Base-by-base conservation (phyloP, 2,113 vertebrate species). In the Entosphenus tridentatus region DNA sequence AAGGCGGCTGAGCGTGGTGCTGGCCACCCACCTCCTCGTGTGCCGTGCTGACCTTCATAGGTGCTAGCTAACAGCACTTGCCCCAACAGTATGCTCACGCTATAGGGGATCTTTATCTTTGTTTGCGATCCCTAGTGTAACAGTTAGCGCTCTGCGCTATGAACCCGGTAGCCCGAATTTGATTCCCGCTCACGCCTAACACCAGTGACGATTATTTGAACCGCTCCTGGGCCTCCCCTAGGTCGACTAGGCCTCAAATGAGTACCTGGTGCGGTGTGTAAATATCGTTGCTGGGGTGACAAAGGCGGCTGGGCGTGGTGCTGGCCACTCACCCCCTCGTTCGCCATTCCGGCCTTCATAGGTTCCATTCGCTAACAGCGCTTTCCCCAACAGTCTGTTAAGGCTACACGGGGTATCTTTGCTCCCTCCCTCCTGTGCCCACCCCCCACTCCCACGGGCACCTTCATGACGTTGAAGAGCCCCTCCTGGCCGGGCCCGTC, bases 401-500 rank as follows among this genome's bases (percentile, higher is more conserved):
- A 12, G 10, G 67, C 56, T 67, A 17, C 62, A 70, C 3, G 39
- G 11, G 70, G 55, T 56, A 10, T 11, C 57, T 67, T 68, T 68
- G 10, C 16, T 68, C 39, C 39, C 39, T 7, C 39, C 39, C 6
- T 39, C 39, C 39, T 58, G 55, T 18, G 55, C 18, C 21, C 56
- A 7, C 11, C 12, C 14, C 57, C 57, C 14, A 18, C 55, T 57
- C 57, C 62, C 9, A n/a, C 12, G 9, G 78, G 74, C 76, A 88
- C 93, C 88, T 98, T 98, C 93, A 98, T 98, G 72, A 98, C 92
- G n/a, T 98, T 98, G 81, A 98, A 98, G 75, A 98, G 87, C 77
- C 96, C 92, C 71, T 98, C 93, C 75, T 98, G 93, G 11, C 93
- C 93, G 73, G 89, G 79, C 73, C 91, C 92, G 77, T 98, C 92